phyloP scores from a whole-genome alignment of 1,140 invertebrate genomes.

The Drosophila saltans region DNA sequence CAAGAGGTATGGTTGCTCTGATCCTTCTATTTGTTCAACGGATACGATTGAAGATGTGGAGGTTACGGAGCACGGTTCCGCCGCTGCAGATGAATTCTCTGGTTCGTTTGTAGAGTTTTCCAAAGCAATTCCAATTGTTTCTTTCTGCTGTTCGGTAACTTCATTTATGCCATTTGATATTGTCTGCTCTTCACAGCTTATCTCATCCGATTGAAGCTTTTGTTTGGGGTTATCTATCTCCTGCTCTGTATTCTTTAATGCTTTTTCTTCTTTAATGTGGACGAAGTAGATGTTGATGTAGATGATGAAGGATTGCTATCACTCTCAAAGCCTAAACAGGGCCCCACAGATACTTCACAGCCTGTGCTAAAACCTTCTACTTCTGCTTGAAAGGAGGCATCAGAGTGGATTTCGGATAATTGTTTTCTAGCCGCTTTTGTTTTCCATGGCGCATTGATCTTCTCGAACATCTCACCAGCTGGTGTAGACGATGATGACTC shows the following conservation, averaged over 20 bases:
- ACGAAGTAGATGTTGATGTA: constrained; percentile 12
- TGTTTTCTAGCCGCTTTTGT: constrained; percentile 70
- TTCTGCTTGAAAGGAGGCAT: not conserved
- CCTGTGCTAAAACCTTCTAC: not conserved
- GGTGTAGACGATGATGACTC: constrained; percentile 8
- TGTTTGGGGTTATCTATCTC: no score
- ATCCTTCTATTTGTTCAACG: not conserved
- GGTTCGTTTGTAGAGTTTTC: not conserved
- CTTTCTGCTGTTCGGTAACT: not conserved
- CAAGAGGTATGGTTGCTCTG: constrained; percentile 47
- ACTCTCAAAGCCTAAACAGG: constrained; percentile 53
- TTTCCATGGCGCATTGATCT: constrained; percentile 50
- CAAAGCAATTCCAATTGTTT: not conserved
- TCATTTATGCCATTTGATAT: not conserved
- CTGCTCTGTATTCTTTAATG: not conserved
- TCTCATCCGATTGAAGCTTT: not conserved
- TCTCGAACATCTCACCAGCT: not conserved
- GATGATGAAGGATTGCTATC: constrained; percentile 38
- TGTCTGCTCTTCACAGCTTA: not conserved
- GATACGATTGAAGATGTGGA: not conserved
- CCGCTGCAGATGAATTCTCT: not conserved
- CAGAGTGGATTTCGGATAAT: constrained; percentile 43
- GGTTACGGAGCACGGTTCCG: not conserved
- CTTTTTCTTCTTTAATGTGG: not conserved
- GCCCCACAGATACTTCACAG: constrained; percentile 51